A percentile compares a stretch with the other conserved stretches of the same genome.
phyloP scores from a whole-genome alignment of 2,888 invertebrate species.

The Panzeria rudis region DNA sequence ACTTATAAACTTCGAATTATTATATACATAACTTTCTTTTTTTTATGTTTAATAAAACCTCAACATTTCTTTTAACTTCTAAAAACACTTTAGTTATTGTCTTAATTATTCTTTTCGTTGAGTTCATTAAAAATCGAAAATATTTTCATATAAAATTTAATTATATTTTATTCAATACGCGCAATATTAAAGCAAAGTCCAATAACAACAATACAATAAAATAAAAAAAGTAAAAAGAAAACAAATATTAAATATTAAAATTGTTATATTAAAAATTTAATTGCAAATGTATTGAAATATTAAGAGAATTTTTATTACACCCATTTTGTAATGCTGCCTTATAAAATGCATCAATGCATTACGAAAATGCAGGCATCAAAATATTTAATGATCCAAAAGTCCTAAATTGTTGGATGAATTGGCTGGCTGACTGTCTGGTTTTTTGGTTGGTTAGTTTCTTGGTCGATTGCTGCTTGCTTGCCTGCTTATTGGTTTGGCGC shows the following conservation, averaged over 20 bases:
- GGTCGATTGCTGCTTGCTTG: conserved; percentile 6
- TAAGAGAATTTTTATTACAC: conserved; percentile 61
- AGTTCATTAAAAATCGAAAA: background rate
- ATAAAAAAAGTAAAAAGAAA: background rate
- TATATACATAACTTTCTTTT: background rate
- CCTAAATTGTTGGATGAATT: conserved; percentile 60
- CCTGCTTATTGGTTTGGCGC: conserved; percentile 31
- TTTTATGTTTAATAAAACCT: background rate
- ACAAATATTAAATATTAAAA: background rate
- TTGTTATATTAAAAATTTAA: conserved; percentile 49
- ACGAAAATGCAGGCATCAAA: conserved; percentile 62
- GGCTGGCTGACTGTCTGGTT: conserved; percentile 4
- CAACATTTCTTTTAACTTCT: too few relatives aligned
- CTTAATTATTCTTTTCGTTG: background rate
- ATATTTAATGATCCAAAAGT: conserved; percentile 68
- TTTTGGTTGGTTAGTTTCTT: conserved; percentile 17
- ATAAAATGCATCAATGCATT: conserved; percentile 70
- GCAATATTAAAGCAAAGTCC: conserved; percentile 1
- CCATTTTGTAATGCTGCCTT: conserved; percentile 66
- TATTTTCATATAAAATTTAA: background rate
- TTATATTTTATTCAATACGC: background rate
- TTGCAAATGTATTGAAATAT: conserved; percentile 58
- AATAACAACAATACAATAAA: background rate
- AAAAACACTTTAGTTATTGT: too few relatives aligned
- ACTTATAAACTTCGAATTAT: background rate